These are phyloP conservation scores for Carposina sasakii DNA, from an alignment of 1,140 invertebrate genomes.

Conservation along the genomic window DNA sequence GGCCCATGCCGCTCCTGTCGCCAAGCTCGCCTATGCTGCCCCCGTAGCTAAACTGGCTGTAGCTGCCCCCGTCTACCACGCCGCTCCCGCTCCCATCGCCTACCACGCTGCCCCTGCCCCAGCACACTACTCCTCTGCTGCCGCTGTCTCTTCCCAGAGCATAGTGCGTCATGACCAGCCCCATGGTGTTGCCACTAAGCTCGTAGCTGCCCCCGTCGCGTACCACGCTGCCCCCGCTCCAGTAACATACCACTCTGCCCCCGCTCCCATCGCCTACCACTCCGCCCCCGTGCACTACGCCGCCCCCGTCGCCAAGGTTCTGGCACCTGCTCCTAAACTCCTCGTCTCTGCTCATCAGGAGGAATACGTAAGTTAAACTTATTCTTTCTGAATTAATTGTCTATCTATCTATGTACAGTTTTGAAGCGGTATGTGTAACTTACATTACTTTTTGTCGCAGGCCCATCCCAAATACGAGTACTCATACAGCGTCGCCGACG, in stretches of 20 bases:
- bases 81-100: conserved; percentile 15
- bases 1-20: conserved; percentile 34
- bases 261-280: conserved; percentile 25
- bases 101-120: conserved; percentile 24
- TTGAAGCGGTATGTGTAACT: background rate
- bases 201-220: conserved; percentile 15
- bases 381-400: background rate
- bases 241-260: conserved; percentile 28
- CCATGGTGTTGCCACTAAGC: conserved; percentile 8
- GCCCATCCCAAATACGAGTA: conserved; percentile 46
- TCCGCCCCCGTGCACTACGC: conserved; percentile 17
- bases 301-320: conserved; percentile 30
- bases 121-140: conserved; percentile 20
- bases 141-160: conserved; percentile 1
- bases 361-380: conserved; percentile 27
- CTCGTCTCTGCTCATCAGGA: conserved; percentile 27
- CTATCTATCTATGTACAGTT: background rate
- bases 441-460: conserved; percentile 27
- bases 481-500: conserved; percentile 67
- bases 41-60: no score
- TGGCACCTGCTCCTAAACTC: conserved; percentile 10
- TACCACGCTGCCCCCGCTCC: conserved; percentile 30
- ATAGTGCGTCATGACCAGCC: conserved; percentile 57
- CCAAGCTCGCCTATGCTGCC: no score
- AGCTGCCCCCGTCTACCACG: conserved; percentile 23